Conservation (phyloP, 2,888 invertebrate species). For the Stegophylla sp. region DNA sequence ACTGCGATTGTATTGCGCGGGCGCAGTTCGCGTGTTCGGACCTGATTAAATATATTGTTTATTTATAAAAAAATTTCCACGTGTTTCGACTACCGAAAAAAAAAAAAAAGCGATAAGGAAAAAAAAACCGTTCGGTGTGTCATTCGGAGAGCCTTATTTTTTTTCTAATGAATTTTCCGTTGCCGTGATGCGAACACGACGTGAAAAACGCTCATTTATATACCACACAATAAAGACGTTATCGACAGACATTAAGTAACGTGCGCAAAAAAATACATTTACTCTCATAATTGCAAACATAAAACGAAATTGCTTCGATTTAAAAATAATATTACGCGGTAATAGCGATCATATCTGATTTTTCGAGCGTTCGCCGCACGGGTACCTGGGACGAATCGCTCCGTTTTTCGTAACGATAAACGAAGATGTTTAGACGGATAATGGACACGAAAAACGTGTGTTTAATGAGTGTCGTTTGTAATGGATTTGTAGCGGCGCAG, state of each 20-base stretch:
- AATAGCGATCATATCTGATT: neutral
- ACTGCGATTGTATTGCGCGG: neutral
- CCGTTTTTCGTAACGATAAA: neutral
- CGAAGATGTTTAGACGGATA: neutral
- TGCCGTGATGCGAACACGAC: slow-evolving; percentile 8
- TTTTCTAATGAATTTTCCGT: slow-evolving; percentile 20
- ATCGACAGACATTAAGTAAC: slow-evolving; percentile 8
- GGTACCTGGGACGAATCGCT: slow-evolving; percentile 42
- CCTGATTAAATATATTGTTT: slow-evolving; percentile 34
- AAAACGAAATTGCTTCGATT: slow-evolving; percentile 11
- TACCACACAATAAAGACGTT: neutral
- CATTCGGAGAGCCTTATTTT: slow-evolving; percentile 14
- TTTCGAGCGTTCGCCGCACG: neutral
- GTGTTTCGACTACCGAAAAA: neutral
- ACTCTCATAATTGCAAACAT: slow-evolving; percentile 14
- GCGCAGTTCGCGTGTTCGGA: slow-evolving; percentile 1
- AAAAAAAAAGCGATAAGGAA: neutral
- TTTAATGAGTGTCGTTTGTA: too few species aligned
- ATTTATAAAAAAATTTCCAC: slow-evolving; percentile 1
- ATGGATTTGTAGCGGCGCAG: too few species aligned
- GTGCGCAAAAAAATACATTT: neutral
- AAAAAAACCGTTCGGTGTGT: slow-evolving; percentile 13
- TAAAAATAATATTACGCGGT: slow-evolving; percentile 10
- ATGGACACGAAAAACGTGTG: too few species aligned
- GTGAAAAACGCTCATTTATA: neutral